These are phyloP conservation scores for Cremastobaeus sp. DNA, from an alignment of 2,888 invertebrate species.

Conservation along the genomic window DNA sequence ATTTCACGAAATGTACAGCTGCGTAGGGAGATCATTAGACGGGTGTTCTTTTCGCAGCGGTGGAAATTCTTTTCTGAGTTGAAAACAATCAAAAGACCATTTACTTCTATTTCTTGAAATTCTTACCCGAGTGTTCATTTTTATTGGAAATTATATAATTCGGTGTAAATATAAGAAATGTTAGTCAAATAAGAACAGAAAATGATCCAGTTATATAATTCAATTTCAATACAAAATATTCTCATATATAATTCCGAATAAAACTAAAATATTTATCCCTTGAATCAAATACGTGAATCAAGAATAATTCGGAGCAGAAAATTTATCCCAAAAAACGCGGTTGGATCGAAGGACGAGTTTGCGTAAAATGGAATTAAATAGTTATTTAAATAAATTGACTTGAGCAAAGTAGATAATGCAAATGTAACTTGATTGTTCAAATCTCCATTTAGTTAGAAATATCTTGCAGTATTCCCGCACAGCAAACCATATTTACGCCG, in stretches of 20 bases:
- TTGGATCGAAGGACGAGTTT: conserved; percentile 14
- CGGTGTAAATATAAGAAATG: too few species aligned
- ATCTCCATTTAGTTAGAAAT: conserved; percentile 56
- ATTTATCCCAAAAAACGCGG: too few species aligned
- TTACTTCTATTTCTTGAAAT: too few species aligned
- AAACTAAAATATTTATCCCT: too few species aligned
- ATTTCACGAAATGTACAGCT: conserved; percentile 41
- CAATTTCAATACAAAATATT: too few species aligned
- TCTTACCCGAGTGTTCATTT: too few species aligned
- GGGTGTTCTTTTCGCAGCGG: conserved; percentile 43
- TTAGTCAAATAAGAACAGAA: too few species aligned
- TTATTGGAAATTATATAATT: too few species aligned
- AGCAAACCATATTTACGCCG: conserved; percentile 54
- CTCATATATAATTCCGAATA: too few species aligned
- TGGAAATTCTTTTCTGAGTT: conserved; percentile 13
- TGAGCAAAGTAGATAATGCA: conserved; percentile 46
- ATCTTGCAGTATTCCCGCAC: conserved; percentile 39
- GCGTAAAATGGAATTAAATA: conserved; percentile 30
- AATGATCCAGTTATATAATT: too few species aligned
- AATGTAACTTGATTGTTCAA: conserved; percentile 52
- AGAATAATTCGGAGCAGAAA: too few species aligned
- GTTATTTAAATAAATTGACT: conserved; percentile 46
- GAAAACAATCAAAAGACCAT: conserved; percentile 1
- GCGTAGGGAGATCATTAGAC: conserved; percentile 38
- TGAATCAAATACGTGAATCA: too few species aligned